phyloP scores from a whole-genome alignment of 2,888 invertebrate species.

The Brassicogethes aeneus region DNA sequence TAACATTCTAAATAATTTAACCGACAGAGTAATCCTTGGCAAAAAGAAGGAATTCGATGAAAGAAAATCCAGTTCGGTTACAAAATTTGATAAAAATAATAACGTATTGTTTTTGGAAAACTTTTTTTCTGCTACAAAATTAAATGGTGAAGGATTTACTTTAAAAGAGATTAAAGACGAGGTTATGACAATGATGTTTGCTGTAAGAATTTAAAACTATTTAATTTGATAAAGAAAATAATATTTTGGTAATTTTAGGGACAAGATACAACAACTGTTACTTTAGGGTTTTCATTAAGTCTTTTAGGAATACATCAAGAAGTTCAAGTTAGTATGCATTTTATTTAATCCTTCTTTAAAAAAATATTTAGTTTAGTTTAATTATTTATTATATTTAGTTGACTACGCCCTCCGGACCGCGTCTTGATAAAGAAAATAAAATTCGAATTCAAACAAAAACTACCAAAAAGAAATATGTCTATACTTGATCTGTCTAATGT shows the following conservation, averaged over 20 bases:
- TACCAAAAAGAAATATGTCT: too few species aligned
- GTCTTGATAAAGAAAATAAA: too few species aligned
- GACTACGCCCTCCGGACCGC: too few species aligned
- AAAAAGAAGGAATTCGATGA: constrained; percentile 16
- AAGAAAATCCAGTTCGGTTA: constrained; percentile 4
- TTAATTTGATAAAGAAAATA: background rate
- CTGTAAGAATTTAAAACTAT: constrained; percentile 13
- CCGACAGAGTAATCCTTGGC: constrained; percentile 18
- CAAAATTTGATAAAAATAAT: background rate
- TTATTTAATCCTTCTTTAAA: background rate
- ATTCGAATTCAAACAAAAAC: too few species aligned
- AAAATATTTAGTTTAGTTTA: background rate
- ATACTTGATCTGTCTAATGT: too few species aligned
- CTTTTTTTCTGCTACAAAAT: constrained; percentile 16
- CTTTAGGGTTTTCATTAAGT: constrained; percentile 23
- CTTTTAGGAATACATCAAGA: constrained; percentile 20
- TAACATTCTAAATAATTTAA: constrained; percentile 16
- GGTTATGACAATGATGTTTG: constrained; percentile 25
- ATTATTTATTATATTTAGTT: background rate
- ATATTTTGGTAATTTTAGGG: too few species aligned
- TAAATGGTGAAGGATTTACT: constrained; percentile 13
- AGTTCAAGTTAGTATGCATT: constrained; percentile 14
- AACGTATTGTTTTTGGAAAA: constrained; percentile 16
- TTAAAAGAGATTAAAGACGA: constrained; percentile 23
- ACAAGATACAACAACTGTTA: constrained; percentile 25